Base-by-base conservation (phyloP, 2,113 vertebrate genomes). In the Salvelinus alpinus region DNA sequence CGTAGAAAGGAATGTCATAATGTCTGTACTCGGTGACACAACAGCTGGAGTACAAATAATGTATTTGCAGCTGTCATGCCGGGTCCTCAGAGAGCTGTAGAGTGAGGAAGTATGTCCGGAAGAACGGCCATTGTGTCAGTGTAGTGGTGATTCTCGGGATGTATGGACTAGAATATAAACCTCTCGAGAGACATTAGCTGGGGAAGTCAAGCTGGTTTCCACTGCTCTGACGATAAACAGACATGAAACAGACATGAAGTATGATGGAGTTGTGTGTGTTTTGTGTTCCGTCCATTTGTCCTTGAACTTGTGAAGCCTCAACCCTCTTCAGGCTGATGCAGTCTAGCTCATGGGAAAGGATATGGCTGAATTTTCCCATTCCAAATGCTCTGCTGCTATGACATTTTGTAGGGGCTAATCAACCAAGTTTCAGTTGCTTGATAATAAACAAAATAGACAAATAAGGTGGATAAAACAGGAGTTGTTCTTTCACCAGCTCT, bases 61-160 rank as follows among this genome's bases (percentile, higher is more conserved):
- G 80, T 71, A 78, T 75, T 72, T 31, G 20, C 84, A 88, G 83
- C 86, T 86, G 85, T 81, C 80, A 69, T 38, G 57, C 71, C 71
- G n/a, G 5, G 57, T 1, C 14, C 20, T n/a, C 20, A 22, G 59
- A 60, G 59, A 60, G 69, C 44, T 68, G 25, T 27, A 64, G 34
- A 38, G 8, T 8, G 34, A 38, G 65, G 27, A 71, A 83, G 84
- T 84, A 81, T 76, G 79, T 70, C 54, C 70, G 87, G 88, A 89
- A 91, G 90, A 88, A 88, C 88, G 84, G 6, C 83, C 82, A 90
- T 90, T 90, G 77, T 81, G 64, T 75, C 80, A 24, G 29, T 54
- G 76, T 74, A 68, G 77, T 74, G 72, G 75, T 38, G 7, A 2
- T 69, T 18, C 66, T 3, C 44, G 69, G 64, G 77, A 24, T 60